Conservation (phyloP, 1,140 invertebrate species). For the Drosophila sturtevanti region DNA sequence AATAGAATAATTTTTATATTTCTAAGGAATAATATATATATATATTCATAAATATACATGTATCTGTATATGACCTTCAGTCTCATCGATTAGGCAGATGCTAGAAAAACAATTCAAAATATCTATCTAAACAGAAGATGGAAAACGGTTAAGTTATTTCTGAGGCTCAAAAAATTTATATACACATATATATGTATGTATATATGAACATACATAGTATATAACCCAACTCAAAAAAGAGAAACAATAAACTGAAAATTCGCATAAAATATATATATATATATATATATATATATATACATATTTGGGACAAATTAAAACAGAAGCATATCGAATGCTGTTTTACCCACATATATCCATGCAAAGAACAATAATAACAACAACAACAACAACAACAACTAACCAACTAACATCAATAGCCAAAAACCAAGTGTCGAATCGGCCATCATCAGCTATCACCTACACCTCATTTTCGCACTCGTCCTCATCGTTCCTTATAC, state of each 20-base stretch:
- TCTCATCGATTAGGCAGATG: neutral
- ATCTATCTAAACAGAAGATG: neutral
- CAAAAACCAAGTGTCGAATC: conserved; percentile 20
- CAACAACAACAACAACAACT: neutral
- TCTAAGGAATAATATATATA: too few relatives aligned
- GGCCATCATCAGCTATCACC: conserved; percentile 1
- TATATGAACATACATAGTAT: conserved; percentile 55
- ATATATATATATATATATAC: too few relatives aligned
- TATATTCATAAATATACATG: too few relatives aligned
- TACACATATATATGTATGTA: too few relatives aligned
- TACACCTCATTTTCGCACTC: conserved; percentile 3
- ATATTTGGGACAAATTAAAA: conserved; percentile 58
- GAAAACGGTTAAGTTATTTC: conserved; percentile 64
- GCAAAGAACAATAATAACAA: neutral
- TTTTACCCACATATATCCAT: neutral
- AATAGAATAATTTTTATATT: too few relatives aligned
- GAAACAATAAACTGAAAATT: conserved; percentile 55
- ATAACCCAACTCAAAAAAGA: conserved; percentile 54
- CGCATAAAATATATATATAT: conserved; percentile 65
- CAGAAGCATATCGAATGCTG: conserved; percentile 66
- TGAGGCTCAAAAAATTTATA: conserved; percentile 38
- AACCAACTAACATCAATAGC: neutral
- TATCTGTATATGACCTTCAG: too few relatives aligned
- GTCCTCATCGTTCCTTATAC: neutral
- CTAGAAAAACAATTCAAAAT: too few relatives aligned